These are phyloP conservation scores for Microtus montanus DNA, from an alignment of 2,113 vertebrate species.

Conservation along the genomic window DNA sequence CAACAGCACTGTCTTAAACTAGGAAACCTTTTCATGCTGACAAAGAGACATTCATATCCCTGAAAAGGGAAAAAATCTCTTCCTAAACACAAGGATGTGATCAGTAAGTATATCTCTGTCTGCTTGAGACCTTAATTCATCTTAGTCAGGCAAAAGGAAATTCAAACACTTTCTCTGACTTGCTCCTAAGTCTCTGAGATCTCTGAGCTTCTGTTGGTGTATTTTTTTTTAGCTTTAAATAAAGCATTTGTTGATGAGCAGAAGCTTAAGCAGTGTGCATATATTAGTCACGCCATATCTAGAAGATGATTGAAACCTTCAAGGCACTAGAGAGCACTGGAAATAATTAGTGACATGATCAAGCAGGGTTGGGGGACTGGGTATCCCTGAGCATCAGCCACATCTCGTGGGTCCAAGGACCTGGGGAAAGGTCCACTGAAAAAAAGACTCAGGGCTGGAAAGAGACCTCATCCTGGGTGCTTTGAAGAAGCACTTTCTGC, in stretches of 20 bases:
- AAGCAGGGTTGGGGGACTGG: neutral
- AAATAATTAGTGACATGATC: neutral
- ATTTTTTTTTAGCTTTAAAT: slow-evolving; percentile 82
- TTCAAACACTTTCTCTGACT: slow-evolving; percentile 26
- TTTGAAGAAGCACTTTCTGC: neutral
- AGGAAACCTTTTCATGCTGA: neutral
- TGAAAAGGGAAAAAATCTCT: neutral
- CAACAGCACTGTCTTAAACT: slow-evolving; percentile 39
- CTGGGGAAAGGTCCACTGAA: neutral
- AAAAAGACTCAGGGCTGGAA: neutral
- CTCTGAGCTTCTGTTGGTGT: slow-evolving; percentile 2
- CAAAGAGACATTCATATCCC: neutral
- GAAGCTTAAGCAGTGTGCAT: slow-evolving; percentile 85
- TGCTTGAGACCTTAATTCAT: slow-evolving; percentile 18
- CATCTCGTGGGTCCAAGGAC: neutral
- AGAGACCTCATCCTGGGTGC: no score
- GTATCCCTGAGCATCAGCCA: slow-evolving; percentile 29
- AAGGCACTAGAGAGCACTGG: slow-evolving; percentile 77
- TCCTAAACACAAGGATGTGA: slow-evolving; percentile 9
- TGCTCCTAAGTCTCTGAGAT: slow-evolving; percentile 28
- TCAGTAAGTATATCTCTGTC: neutral
- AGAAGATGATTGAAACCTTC: slow-evolving; percentile 76
- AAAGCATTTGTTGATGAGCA: slow-evolving; percentile 89
- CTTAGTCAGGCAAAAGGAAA: slow-evolving; percentile 3
- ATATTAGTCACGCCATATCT: slow-evolving; percentile 83